phyloP scores from a whole-genome alignment of 2,113 vertebrate species.

The Hymenochirus boettgeri region DNA sequence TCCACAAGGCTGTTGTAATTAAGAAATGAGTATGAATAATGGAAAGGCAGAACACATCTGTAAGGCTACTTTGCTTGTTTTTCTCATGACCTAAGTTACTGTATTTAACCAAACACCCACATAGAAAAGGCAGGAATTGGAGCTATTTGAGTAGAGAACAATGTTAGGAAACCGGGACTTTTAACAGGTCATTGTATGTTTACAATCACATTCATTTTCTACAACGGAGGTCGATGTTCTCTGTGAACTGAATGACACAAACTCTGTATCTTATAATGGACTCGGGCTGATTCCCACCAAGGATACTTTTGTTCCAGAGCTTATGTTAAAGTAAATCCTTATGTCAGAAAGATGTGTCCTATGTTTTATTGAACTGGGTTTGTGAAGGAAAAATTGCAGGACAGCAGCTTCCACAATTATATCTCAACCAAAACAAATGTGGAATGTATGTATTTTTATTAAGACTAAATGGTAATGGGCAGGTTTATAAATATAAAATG shows the following conservation, averaged over 20 bases:
- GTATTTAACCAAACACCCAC: constrained; percentile 1
- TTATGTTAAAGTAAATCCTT: background rate
- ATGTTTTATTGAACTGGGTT: too few relatives aligned
- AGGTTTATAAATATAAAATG: too few relatives aligned
- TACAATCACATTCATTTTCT: constrained; percentile 16
- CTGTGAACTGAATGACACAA: constrained; percentile 5
- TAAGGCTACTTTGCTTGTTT: background rate
- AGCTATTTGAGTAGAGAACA: constrained; percentile 10
- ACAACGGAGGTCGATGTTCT: background rate
- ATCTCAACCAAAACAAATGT: too few relatives aligned
- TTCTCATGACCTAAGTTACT: background rate
- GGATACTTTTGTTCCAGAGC: background rate
- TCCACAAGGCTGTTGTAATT: background rate
- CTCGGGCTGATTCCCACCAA: constrained; percentile 7
- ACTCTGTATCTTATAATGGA: background rate
- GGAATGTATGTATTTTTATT: too few relatives aligned
- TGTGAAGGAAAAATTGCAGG: too few relatives aligned
- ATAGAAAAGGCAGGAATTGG: background rate
- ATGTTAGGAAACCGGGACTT: constrained; percentile 25
- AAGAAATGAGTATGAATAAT: background rate
- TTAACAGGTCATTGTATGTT: constrained; percentile 31
- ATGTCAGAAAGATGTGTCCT: background rate
- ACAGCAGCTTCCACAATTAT: too few relatives aligned
- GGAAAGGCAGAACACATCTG: background rate
- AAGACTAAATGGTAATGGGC: too few relatives aligned